These are phyloP conservation scores for Himantopus leucocephalus DNA, from an alignment of 2,113 vertebrate genomes.

Conservation along the genomic window DNA sequence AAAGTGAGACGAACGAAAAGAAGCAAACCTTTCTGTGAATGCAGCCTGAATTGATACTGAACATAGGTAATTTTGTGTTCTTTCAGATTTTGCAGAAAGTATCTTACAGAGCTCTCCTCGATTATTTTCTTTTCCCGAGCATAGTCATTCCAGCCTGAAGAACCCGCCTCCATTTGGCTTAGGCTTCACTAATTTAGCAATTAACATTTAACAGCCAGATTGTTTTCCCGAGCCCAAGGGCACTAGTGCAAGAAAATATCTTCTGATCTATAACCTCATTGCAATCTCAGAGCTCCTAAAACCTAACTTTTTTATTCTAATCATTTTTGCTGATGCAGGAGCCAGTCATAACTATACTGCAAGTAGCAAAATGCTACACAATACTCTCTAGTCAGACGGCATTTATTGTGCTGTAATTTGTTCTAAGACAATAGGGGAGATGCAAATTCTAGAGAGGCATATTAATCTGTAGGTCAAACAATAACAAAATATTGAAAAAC, in stretches of 20 bases:
- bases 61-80: not conserved
- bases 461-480: slow-evolving; percentile 78
- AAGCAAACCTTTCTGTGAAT: not conserved
- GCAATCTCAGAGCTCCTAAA: slow-evolving; percentile 27
- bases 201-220: slow-evolving; percentile 54
- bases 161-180: not conserved
- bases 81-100: not conserved
- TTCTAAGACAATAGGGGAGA: slow-evolving; percentile 61
- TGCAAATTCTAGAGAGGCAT: slow-evolving; percentile 72
- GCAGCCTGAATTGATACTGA: not conserved
- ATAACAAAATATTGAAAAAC: slow-evolving; percentile 74
- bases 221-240: slow-evolving; percentile 14
- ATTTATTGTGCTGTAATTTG: slow-evolving; percentile 71
- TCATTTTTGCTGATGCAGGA: slow-evolving; percentile 44
- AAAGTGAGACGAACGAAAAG: not conserved
- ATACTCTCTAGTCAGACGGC: slow-evolving; percentile 52
- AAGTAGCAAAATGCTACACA: slow-evolving; percentile 8
- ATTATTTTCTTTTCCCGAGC: slow-evolving; percentile 12
- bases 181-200: slow-evolving; percentile 62
- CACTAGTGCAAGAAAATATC: slow-evolving; percentile 28
- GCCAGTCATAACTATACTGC: slow-evolving; percentile 9
- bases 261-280: not conserved
- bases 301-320: not conserved
- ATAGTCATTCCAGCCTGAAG: not conserved
- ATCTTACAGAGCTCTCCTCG: not conserved